Percentiles rank a stretch among this genome's conserved stretches.
Conservation (phyloP, 2,888 invertebrate genomes). For the Eulithis testata region DNA sequence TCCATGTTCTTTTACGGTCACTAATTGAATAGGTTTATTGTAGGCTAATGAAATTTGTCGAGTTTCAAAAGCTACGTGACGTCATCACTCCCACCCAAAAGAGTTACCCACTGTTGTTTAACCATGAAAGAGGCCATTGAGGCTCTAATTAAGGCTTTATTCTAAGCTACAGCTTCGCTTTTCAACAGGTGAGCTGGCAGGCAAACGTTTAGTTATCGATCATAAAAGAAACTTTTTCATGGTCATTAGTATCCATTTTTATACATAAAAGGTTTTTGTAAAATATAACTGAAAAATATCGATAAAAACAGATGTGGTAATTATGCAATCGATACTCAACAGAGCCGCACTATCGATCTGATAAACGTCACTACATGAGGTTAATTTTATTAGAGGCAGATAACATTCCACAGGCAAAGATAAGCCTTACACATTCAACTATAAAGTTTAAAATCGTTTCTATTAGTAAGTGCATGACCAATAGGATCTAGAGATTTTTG, state of each 20-base stretch:
- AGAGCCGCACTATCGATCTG: slow-evolving; percentile 10
- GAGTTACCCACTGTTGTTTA: too few relatives aligned
- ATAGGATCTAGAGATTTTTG: slow-evolving; percentile 4
- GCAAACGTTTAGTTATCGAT: too few relatives aligned
- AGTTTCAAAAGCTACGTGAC: too few relatives aligned
- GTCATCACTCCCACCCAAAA: too few relatives aligned
- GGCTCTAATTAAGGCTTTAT: too few relatives aligned
- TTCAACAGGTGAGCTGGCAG: too few relatives aligned
- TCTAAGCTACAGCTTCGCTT: too few relatives aligned
- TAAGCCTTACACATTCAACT: neutral
- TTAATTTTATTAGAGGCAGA: slow-evolving; percentile 23
- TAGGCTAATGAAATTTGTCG: neutral
- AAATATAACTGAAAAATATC: neutral
- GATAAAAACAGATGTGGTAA: neutral
- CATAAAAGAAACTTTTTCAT: neutral
- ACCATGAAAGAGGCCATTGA: too few relatives aligned
- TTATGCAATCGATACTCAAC: slow-evolving; percentile 18
- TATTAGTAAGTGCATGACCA: slow-evolving; percentile 2
- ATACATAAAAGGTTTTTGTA: too few relatives aligned
- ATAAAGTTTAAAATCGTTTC: slow-evolving; percentile 10
- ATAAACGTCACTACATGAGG: slow-evolving; percentile 18
- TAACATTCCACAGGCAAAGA: neutral
- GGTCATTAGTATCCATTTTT: too few relatives aligned
- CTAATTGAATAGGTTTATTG: neutral
- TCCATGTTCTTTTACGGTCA: neutral